Base-by-base conservation (phyloP, 2,888 invertebrate genomes). In the Perizoma flavofasciatum region DNA sequence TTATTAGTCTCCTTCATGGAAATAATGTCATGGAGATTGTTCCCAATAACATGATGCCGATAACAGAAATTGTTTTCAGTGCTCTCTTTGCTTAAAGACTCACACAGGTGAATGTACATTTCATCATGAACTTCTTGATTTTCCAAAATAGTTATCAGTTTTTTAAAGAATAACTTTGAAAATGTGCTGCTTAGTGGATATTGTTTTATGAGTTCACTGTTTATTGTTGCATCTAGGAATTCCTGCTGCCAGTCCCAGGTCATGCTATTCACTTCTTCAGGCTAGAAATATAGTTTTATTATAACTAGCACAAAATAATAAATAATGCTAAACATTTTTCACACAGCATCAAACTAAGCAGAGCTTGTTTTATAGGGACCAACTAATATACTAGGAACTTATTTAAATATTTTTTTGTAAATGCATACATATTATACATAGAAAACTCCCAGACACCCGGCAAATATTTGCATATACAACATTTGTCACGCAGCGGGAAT, bases 1-100 rank as follows among this genome's bases (percentile, higher is more conserved):
- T 93, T 95, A 57, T 92, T 93, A 59, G 94, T 96, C 83, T 97
- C 97, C 69, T 94, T 93, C 52, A 96, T 82, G 9, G 93, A 94
- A 39, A 96, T 82, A 40, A 86, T 78, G 65, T 78, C 81, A 67
- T 59, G 69, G 44, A 78, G 62, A 55, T 85, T 75, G 59, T 88
- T 74, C 39, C 82, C 75, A 55, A 94, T 73, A 44, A 92, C 55
- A 79, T 95, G 96, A 81, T 96, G 96, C 55, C 94, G 93, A 79
- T 94, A 95, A 65, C 92, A 93, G 70, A 90, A 93, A 7, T 78
- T 75, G 10, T 83, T 78, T 45, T 77, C 66, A 34, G 61, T 65
- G 2, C 74, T 66, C 55, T 67, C 53, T 45, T 55, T 49, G 62
- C 91, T 85, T 81, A 95, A 88, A 58, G 93, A 78, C 37, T 82